These are phyloP conservation scores for Sorex maritimensis DNA, from an alignment of 2,797 vertebrate species.

Conservation along the genomic window DNA sequence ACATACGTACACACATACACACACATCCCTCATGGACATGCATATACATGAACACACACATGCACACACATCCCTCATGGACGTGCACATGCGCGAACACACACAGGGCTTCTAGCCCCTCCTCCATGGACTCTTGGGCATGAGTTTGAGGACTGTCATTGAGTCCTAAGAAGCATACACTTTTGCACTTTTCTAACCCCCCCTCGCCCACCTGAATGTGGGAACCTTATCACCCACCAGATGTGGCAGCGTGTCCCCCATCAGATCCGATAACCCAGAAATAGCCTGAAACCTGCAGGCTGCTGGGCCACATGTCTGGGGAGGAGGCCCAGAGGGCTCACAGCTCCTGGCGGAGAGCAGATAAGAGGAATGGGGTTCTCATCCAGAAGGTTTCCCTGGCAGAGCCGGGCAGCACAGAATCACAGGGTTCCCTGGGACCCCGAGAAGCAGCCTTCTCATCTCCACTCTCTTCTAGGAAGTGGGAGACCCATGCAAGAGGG, in stretches of 20 bases:
- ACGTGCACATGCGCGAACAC: not conserved
- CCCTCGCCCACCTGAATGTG: not conserved
- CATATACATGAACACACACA: too few relatives aligned
- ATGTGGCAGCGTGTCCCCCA: not conserved
- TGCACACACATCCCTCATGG: too few relatives aligned
- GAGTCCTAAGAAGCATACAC: conserved; percentile 1
- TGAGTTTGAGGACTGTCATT: not conserved
- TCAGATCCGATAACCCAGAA: not conserved
- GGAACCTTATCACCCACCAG: not conserved
- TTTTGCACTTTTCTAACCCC: conserved; percentile 3
- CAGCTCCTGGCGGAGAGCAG: not conserved
- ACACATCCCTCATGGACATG: too few relatives aligned
- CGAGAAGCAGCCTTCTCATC: not conserved
- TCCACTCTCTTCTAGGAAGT: not conserved
- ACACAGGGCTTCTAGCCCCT: not conserved
- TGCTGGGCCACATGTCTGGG: not conserved
- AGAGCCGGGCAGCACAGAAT: not conserved
- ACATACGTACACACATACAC: not conserved
- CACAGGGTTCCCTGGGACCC: not conserved
- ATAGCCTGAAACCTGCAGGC: not conserved
- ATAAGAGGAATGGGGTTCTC: not conserved
- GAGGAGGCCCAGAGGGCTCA: not conserved
- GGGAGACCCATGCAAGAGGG: not conserved
- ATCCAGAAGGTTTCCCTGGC: not conserved
- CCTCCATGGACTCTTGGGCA: not conserved